phyloP scores from a whole-genome alignment of 2,888 invertebrate species.

The Eupithecia vulgata region DNA sequence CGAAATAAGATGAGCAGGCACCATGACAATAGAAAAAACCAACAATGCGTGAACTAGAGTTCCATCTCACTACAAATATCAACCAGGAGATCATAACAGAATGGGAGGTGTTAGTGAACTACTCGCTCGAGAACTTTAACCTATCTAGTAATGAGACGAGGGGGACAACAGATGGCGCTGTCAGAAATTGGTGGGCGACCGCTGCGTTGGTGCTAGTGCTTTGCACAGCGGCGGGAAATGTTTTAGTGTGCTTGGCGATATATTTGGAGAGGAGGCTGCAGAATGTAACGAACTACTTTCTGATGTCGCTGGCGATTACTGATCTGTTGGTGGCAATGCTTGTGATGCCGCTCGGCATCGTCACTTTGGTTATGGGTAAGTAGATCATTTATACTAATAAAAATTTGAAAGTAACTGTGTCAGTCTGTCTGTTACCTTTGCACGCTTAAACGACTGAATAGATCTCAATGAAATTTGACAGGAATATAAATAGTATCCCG shows the following conservation, averaged over 20 bases:
- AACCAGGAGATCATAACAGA: constrained; percentile 43
- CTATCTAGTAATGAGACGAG: constrained; percentile 51
- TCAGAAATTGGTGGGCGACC: constrained; percentile 92
- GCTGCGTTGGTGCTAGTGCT: constrained; percentile 90
- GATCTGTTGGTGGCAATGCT: constrained; percentile 96
- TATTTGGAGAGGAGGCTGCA: constrained; percentile 95
- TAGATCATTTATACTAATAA: constrained; percentile 16
- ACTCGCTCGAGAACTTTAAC: constrained; percentile 54
- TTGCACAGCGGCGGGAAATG: constrained; percentile 95
- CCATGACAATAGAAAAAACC: constrained; percentile 64
- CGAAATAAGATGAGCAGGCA: constrained; percentile 75
- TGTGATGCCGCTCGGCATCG: constrained; percentile 97
- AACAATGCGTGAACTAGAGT: constrained; percentile 73
- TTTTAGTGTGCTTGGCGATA: constrained; percentile 96
- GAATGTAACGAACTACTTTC: constrained; percentile 98
- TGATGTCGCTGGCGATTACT: constrained; percentile 97
- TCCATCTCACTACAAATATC: constrained; percentile 47
- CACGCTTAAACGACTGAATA: no score
- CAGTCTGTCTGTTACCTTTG: no score
- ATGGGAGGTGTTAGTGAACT: constrained; percentile 52
- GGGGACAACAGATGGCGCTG: constrained; percentile 44
- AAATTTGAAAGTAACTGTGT: no score
- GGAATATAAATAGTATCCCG: no score
- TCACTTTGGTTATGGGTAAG: constrained; percentile 92
- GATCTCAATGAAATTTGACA: no score